A percentile compares a stretch with the other conserved stretches of the same genome.
Evolutionary conservation across 2,113 vertebrate genomes (phyloP).

Genomic region (Saguinus imperator): DNA sequence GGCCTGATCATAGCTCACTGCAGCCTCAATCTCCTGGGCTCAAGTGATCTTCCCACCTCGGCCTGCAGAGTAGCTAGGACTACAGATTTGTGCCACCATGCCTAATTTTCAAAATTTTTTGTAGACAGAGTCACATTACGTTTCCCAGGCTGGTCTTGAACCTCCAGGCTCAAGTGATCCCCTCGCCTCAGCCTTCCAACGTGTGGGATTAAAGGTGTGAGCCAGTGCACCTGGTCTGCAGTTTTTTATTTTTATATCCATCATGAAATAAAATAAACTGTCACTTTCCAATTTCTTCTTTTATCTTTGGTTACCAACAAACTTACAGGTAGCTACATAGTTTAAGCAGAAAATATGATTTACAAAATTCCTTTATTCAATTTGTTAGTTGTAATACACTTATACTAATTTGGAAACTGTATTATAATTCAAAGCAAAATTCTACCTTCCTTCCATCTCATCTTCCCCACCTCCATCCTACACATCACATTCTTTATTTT

Average conservation of each 20-base stretch:
- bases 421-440: slow-evolving; percentile 32
- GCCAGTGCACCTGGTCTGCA: neutral
- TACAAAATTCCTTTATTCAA: slow-evolving; percentile 37
- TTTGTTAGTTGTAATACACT: neutral
- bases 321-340: slow-evolving; percentile 12
- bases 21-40: too few species aligned
- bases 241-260: neutral
- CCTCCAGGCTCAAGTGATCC: neutral
- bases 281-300: slow-evolving; percentile 28
- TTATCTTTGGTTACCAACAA: slow-evolving; percentile 22
- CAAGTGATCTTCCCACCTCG: too few species aligned
- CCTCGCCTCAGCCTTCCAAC: neutral
- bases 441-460: neutral
- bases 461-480: neutral
- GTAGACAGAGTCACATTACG: too few species aligned
- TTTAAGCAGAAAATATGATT: neutral
- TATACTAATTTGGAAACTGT: neutral
- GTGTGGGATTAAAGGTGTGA: neutral
- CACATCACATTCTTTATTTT: slow-evolving; percentile 33
- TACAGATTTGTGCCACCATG: too few species aligned
- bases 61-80: too few species aligned
- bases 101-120: too few species aligned
- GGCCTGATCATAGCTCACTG: too few species aligned
- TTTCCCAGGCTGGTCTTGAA: neutral
- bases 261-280: slow-evolving; percentile 25